A percentile compares a stretch with the other conserved stretches of the same genome.
Evolutionary conservation across 2,797 vertebrate genomes (phyloP).

Genomic region (Sebastes hubbsi): DNA sequence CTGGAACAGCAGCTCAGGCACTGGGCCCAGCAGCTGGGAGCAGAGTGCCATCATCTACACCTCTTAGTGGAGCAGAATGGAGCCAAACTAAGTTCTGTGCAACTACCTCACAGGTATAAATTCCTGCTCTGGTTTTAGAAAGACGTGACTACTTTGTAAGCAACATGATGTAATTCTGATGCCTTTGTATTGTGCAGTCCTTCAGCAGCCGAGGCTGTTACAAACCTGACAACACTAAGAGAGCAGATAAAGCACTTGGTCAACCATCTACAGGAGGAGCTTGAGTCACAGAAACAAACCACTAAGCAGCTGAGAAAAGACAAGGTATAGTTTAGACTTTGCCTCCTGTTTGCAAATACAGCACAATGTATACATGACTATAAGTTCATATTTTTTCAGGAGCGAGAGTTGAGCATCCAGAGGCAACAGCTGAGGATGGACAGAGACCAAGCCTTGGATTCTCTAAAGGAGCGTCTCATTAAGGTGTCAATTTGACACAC

Average conservation of each 20-base stretch:
- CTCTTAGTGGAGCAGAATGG: constrained; percentile 55
- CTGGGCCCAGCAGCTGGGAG: constrained; percentile 59
- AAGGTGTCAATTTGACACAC: constrained; percentile 60
- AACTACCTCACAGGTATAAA: constrained; percentile 52
- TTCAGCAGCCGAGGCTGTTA: constrained; percentile 61
- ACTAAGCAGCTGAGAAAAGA: constrained; percentile 61
- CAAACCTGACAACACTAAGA: constrained; percentile 63
- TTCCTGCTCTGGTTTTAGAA: not conserved
- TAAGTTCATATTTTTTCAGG: constrained; percentile 59
- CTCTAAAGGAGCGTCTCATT: constrained; percentile 70
- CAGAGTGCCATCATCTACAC: constrained; percentile 58
- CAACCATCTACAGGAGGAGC: constrained; percentile 63
- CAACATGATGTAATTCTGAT: not conserved
- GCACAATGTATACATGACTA: not conserved
- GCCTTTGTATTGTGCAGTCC: constrained; percentile 29
- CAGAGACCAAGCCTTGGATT: constrained; percentile 66
- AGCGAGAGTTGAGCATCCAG: constrained; percentile 71
- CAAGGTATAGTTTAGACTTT: constrained; percentile 64
- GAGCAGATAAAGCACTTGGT: constrained; percentile 70
- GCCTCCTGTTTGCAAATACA: not conserved
- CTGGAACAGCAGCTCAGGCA: constrained; percentile 60
- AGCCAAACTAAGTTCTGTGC: constrained; percentile 8
- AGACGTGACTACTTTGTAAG: not conserved
- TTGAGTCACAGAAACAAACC: constrained; percentile 65
- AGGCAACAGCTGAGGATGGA: constrained; percentile 71